Base-by-base conservation (phyloP, 1,140 invertebrate species). In the Littorina saxatilis region DNA sequence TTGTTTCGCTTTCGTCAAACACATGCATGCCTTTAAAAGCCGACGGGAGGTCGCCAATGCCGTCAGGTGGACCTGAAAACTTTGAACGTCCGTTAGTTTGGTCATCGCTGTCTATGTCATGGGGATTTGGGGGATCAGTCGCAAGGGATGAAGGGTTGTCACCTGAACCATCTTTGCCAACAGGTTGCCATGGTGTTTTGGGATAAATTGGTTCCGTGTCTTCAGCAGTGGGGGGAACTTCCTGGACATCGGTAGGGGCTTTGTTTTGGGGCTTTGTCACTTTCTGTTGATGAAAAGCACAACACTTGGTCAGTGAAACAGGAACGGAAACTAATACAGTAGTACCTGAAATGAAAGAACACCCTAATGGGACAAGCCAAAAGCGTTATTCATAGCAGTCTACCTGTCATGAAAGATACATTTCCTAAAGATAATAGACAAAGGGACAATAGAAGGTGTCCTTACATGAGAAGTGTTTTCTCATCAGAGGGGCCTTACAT, bases 1-100 rank as follows among this genome's bases (percentile, higher is more conserved):
- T 27, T 23, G 37, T n/a, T n/a, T 78, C 39, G 27, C 32, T 78
- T 39, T 66, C 76, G 1, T 78, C 55, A 66, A 78, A 78, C 32
- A 78, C 20, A 29, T 78, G 76, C 73, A 77, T 81, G 47, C 75
- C 81, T 82, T 73, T 81, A 80, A 77, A 77, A n/a, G 37, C 40
- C 73, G 81, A 74, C 79, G 73, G 75, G 80, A 72, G 61, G 72
- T 74, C 72, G 63, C 47, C 55, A 40, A 50, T 73, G 39, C 63
- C 32, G 29, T 79, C 32, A 76, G 66, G 15, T 3, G 66, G 66
- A 39, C 13, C 13, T 9, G 43, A 47, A 47, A 23, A 15, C 15
- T 68, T 23, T 32, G 27, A 9, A 5, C 29, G 20, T 17, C 61
- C 29, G 13, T 11, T 63, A 29, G 2, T 63, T 11, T 32, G n/a